These are phyloP conservation scores for Doryteuthis pealeii DNA, from an alignment of 1,140 invertebrate genomes.

Conservation along the genomic window DNA sequence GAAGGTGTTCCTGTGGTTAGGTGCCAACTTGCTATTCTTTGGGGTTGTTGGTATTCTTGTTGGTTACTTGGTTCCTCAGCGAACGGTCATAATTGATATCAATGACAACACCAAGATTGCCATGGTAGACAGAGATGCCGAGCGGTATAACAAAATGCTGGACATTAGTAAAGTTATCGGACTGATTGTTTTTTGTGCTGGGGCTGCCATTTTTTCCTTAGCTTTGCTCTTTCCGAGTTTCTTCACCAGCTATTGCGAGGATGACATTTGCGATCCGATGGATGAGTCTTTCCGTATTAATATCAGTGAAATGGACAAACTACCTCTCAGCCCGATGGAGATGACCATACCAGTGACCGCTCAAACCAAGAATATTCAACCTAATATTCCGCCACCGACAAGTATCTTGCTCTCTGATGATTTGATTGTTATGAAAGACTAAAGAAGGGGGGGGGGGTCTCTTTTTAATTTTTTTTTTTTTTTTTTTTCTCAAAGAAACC, in stretches of 20 bases:
- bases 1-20: slow-evolving; percentile 61
- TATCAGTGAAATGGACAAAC: slow-evolving; percentile 33
- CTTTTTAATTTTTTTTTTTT: too few relatives aligned
- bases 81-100: slow-evolving; percentile 58
- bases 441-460: background rate
- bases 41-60: slow-evolving; percentile 62
- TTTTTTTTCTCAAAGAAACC: too few relatives aligned
- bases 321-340: slow-evolving; percentile 46
- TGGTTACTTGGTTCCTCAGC: slow-evolving; percentile 63
- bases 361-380: slow-evolving; percentile 53
- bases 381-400: slow-evolving; percentile 10
- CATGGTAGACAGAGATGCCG: slow-evolving; percentile 61
- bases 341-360: slow-evolving; percentile 49
- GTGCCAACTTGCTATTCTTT: slow-evolving; percentile 60
- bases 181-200: slow-evolving; percentile 63
- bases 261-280: slow-evolving; percentile 32
- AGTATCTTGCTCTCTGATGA: background rate
- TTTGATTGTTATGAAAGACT: background rate
- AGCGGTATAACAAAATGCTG: slow-evolving; percentile 63
- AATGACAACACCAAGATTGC: slow-evolving; percentile 56
- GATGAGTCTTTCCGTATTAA: slow-evolving; percentile 34
- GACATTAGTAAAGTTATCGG: slow-evolving; percentile 64
- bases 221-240: slow-evolving; percentile 63
- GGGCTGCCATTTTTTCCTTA: slow-evolving; percentile 62
- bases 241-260: slow-evolving; percentile 59